Base-by-base conservation (phyloP, 1,140 invertebrate genomes). In the Bombus superbus region DNA sequence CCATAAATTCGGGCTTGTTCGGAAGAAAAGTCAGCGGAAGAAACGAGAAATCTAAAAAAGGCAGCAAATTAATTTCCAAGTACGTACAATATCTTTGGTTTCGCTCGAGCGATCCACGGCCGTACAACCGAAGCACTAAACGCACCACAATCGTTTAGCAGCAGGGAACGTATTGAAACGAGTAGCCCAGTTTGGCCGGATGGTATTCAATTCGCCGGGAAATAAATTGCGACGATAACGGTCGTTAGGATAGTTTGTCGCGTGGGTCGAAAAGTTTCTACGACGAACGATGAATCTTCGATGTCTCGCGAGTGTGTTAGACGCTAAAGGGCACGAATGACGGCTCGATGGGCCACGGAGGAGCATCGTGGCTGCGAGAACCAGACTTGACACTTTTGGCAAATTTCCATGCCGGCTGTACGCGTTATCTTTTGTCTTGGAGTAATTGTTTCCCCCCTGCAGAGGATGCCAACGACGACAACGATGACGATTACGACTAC, bases 401-500 rank as follows among this genome's bases (percentile, higher is more conserved):
- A 93, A 93, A 93, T 93, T 92, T 92, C 92, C 92, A 93, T 88
- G 75, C 71, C 76, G 72, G 77, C 59, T 77, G n/a, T 81, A 88
- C 81, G 90, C 86, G 91, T 88, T 91, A 92, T 93, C 93, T 92
- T 93, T 93, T 91, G 91, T 92, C 88, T 87, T 86, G 71, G 78
- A 91, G 91, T 93, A 93, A 93, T 93, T 93, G 92, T 93, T 93
- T 93, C 92, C 91, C 87, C 83, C 68, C 42, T 25, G 76, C 25
- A 15, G 40, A 66, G 83, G 32, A 28, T 47, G 82, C 90, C 59
- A 35, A 62, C 83, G 18, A 68, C 42, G 44, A 47, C 68, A 5
- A 84, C 59, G 38, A 74, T n/a, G 32, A 74, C 71, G 28, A 44
- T n/a, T n/a, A 62, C 32, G 0, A 47, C 62, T 10, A 44, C 10